Percentiles rank a stretch among this genome's conserved stretches.
These are phyloP conservation scores for Aplocera efformata DNA, from an alignment of 2,888 invertebrate species.

Conservation along the genomic window DNA sequence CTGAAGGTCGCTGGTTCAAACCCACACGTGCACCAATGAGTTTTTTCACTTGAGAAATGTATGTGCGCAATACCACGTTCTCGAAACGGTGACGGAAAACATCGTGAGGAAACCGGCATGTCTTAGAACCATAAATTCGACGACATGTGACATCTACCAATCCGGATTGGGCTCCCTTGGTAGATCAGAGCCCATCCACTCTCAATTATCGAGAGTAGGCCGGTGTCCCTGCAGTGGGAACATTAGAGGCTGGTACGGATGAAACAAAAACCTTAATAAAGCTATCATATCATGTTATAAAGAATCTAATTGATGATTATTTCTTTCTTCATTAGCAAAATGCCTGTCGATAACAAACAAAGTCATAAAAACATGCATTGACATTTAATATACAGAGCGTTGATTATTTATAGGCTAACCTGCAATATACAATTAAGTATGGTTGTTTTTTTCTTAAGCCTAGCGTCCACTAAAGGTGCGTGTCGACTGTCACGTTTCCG, in stretches of 20 bases:
- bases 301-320: conserved; percentile 57
- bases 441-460: conserved; percentile 32
- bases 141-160: too few species aligned
- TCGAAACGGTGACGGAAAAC: too few species aligned
- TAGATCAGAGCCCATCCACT: too few species aligned
- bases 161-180: too few species aligned
- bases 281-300: conserved; percentile 66
- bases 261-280: conserved; percentile 61
- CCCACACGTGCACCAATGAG: too few species aligned
- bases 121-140: too few species aligned
- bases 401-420: conserved; percentile 46
- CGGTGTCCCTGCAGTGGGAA: too few species aligned
- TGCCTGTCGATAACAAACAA: conserved; percentile 55
- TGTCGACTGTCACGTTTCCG: conserved; percentile 2
- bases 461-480: conserved; percentile 9
- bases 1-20: too few species aligned
- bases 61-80: too few species aligned
- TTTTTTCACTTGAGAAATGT: too few species aligned
- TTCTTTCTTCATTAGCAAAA: conserved; percentile 65
- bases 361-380: conserved; percentile 61
- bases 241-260: conserved; percentile 31
- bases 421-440: conserved; percentile 49
- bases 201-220: too few species aligned
- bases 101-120: too few species aligned
- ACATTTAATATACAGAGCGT: conserved; percentile 57